phyloP scores from a whole-genome alignment of 2,113 vertebrate species.

The Syrrhaptes paradoxus region DNA sequence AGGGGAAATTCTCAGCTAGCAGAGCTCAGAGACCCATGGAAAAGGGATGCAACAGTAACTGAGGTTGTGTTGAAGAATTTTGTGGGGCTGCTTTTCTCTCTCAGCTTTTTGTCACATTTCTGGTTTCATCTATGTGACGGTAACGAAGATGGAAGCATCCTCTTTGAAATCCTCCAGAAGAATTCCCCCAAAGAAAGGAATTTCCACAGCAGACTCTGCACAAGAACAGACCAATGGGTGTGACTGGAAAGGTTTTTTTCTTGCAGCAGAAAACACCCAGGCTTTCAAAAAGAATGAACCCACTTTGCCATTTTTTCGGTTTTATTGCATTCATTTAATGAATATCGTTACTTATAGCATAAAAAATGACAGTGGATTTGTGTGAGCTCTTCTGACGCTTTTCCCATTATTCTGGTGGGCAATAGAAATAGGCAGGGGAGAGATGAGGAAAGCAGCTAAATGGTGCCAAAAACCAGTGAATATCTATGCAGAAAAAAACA shows the following conservation, averaged over 20 bases:
- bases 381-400: constrained; percentile 33
- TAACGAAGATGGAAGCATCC: neutral
- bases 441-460: constrained; percentile 37
- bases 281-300: constrained; percentile 20
- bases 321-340: constrained; percentile 25
- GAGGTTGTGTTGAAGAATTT: neutral
- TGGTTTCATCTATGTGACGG: neutral
- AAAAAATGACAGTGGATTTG: constrained; percentile 26
- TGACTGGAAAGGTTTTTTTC: constrained; percentile 7
- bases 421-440: constrained; percentile 39
- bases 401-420: constrained; percentile 48
- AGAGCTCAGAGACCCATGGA: neutral
- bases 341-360: constrained; percentile 45
- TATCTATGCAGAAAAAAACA: neutral
- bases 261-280: constrained; percentile 35
- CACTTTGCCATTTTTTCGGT: constrained; percentile 19
- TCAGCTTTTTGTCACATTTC: constrained; percentile 1
- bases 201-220: neutral
- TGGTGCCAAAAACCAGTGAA: neutral
- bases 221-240: neutral
- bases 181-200: neutral
- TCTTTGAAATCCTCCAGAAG: neutral
- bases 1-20: neutral
- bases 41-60: neutral
- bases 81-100: neutral